phyloP scores from a whole-genome alignment of 2,888 invertebrate species.

The Sycophila texana region DNA sequence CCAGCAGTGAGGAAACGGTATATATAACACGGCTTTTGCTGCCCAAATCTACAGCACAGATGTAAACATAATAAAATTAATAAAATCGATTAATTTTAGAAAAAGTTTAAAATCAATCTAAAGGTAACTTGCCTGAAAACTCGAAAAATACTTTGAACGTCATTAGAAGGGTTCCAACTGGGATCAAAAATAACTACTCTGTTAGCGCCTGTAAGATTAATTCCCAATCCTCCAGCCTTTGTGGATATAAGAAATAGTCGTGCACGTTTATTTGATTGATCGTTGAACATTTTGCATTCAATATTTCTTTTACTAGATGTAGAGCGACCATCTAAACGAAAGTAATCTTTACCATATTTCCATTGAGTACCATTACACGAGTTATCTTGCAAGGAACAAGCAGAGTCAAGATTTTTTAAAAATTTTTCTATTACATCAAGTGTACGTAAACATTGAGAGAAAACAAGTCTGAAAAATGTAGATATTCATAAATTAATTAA shows the following conservation, averaged over 20 bases:
- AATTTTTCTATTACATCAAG: constrained; percentile 44
- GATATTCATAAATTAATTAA: not conserved
- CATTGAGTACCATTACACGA: constrained; percentile 10
- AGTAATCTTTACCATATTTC: constrained; percentile 42
- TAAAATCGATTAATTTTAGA: not conserved
- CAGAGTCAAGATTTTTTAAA: constrained; percentile 14
- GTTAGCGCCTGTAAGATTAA: constrained; percentile 82
- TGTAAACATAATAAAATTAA: not conserved
- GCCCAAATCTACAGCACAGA: constrained; percentile 84
- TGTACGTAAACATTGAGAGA: constrained; percentile 42
- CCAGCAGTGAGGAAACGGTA: constrained; percentile 95
- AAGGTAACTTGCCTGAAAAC: constrained; percentile 40
- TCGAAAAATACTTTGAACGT: constrained; percentile 73
- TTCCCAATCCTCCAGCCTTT: constrained; percentile 82
- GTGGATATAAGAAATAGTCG: constrained; percentile 62
- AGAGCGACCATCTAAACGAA: constrained; percentile 29
- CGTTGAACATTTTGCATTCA: constrained; percentile 38
- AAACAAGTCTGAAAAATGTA: constrained; percentile 47
- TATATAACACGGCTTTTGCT: constrained; percentile 95
- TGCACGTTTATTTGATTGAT: constrained; percentile 35
- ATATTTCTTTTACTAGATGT: constrained; percentile 13
- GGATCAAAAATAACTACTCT: constrained; percentile 82
- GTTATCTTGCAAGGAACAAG: not conserved
- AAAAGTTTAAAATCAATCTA: not conserved
- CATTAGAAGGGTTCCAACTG: constrained; percentile 85